phyloP scores from a whole-genome alignment of 2,888 invertebrate genomes.

The Drosophila monieri region DNA sequence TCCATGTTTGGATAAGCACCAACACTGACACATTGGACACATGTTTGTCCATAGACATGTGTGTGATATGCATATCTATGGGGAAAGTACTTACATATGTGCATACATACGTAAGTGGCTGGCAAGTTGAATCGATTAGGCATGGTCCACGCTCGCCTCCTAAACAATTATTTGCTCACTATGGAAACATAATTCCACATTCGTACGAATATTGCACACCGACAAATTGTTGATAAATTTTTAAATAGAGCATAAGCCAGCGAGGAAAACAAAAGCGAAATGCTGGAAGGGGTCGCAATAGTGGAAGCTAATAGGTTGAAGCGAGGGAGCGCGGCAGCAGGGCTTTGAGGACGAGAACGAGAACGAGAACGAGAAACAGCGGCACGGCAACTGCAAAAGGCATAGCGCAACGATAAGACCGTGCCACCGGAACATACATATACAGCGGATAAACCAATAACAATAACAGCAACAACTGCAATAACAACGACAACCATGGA shows the following conservation, averaged over 20 bases:
- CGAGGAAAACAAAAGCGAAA: background rate
- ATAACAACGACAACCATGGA: conserved; percentile 9
- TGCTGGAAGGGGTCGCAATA: background rate
- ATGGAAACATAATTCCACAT: conserved; percentile 35
- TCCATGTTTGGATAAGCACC: too few relatives aligned
- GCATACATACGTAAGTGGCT: background rate
- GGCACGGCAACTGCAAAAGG: conserved; percentile 31
- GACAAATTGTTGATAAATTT: conserved; percentile 70
- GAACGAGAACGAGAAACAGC: conserved; percentile 18
- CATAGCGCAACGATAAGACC: conserved; percentile 29
- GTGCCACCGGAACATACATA: conserved; percentile 46
- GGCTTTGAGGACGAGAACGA: conserved; percentile 30
- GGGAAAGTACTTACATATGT: too few relatives aligned
- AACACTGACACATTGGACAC: too few relatives aligned
- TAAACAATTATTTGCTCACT: conserved; percentile 27
- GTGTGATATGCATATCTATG: too few relatives aligned
- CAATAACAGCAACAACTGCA: conserved; percentile 43
- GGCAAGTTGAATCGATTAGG: background rate
- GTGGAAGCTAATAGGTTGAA: background rate
- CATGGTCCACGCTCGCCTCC: background rate
- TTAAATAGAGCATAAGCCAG: conserved; percentile 38
- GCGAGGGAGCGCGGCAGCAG: conserved; percentile 28
- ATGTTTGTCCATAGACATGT: too few relatives aligned
- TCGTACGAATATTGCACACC: conserved; percentile 49
- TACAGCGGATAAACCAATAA: conserved; percentile 65